Evolutionary conservation across 2,797 vertebrate genomes (phyloP), one percentile per base, ranked within the genome.

Genomic region (Xiphophorus birchmanni): DNA sequence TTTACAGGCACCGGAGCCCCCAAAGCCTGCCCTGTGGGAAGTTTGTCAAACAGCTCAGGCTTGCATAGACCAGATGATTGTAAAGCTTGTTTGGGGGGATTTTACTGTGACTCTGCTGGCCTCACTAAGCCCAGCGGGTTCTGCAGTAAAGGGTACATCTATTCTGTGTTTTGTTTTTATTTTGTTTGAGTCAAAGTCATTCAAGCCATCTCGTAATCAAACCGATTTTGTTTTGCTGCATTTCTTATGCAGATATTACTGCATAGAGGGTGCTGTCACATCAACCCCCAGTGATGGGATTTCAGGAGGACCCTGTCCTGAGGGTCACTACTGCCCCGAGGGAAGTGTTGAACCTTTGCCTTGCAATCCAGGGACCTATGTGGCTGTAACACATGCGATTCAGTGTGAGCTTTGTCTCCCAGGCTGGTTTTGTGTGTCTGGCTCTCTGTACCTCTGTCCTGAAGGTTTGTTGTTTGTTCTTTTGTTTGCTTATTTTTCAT

Each of bases 401-500:
- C 84, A 92, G 78, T 98, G 97, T 89, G 91, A 92, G 74, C 45
- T 92, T 32, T 99, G 98, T 90, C 92, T 95, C 17, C 90, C 93
- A 67, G 97, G 97, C 47, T 96, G 95, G 82, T 97, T 94, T 88
- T 99, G 98, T 91, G 85, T 94, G 44, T 90, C 94, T 73, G 96
- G 95, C 1, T 90, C 92, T 67, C 92, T 95, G 21, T 90, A 84
- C 77, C 94, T 95, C 0, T 99, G 98, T 85, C 97, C 97, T 13
- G 91, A 88, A 94, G 97, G 98, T 99, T 87, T 94, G 96, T 90
- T 6, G 21, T 79, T 72, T 63, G n/a, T 63, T 17, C 26, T 44
- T 72, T 71, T 71, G 21, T n/a, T 71, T 72, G 69, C 5, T 69
- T 42, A 10, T 69, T 69, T 26, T 69, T 26, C 23, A 26, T 13